phyloP scores from a whole-genome alignment of 2,888 invertebrate genomes.

The Lepidocyrtoides sp. region DNA sequence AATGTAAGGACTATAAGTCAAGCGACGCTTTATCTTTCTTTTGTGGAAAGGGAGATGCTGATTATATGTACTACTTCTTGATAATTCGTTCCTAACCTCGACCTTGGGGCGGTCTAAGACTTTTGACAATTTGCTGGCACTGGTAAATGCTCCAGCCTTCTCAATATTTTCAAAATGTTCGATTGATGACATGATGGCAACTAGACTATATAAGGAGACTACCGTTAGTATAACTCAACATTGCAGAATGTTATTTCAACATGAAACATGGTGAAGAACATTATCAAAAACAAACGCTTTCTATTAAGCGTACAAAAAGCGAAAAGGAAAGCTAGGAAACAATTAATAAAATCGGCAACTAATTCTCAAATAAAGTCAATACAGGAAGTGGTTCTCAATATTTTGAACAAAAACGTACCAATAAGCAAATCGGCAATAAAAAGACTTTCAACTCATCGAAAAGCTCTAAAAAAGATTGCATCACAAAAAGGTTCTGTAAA shows the following conservation, averaged over 20 bases:
- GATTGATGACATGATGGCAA: background rate
- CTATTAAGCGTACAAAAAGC: background rate
- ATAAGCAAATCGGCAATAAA: background rate
- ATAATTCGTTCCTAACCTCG: background rate
- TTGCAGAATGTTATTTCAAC: no score
- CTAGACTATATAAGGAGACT: no score
- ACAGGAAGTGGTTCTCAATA: conserved; percentile 38
- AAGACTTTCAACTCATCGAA: conserved; percentile 22
- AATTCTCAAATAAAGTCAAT: conserved; percentile 43
- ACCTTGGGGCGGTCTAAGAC: background rate
- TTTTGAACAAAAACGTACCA: conserved; percentile 11
- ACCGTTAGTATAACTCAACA: no score
- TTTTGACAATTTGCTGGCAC: background rate
- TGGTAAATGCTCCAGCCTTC: background rate
- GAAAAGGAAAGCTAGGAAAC: background rate
- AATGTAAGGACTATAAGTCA: background rate
- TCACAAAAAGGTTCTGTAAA: background rate
- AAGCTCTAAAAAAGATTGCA: background rate
- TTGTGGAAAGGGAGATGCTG: background rate
- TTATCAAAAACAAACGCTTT: background rate
- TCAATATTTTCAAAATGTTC: background rate
- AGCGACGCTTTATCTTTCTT: background rate
- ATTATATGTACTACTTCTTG: background rate
- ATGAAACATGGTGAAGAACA: background rate
- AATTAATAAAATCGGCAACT: background rate